Percentiles rank a stretch among this genome's conserved stretches.
phyloP scores from a whole-genome alignment of 2,888 invertebrate species.

The Horisme vitalbata region DNA sequence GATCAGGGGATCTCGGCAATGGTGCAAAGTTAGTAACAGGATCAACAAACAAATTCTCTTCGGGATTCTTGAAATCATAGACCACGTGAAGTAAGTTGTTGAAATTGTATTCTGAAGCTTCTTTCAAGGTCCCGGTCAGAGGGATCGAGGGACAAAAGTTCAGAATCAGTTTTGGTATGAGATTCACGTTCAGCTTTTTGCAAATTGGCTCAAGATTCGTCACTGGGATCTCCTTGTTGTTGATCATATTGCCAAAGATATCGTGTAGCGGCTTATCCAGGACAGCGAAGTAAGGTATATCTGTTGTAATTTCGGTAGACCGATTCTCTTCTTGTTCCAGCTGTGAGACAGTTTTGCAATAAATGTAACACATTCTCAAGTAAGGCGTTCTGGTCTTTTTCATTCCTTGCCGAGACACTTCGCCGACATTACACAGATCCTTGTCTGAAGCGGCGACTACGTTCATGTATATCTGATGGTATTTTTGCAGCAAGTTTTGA shows the following conservation, averaged over 20 bases:
- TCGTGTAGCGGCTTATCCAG: conserved; percentile 81
- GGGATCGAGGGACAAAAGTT: conserved; percentile 88
- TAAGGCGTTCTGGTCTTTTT: conserved; percentile 73
- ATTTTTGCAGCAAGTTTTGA: conserved; percentile 64
- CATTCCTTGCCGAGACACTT: conserved; percentile 60
- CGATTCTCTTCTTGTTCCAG: conserved; percentile 66
- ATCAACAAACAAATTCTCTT: conserved; percentile 76
- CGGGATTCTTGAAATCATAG: conserved; percentile 69
- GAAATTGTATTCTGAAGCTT: conserved; percentile 64
- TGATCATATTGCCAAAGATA: conserved; percentile 86
- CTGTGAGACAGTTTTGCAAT: conserved; percentile 81
- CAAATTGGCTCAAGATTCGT: conserved; percentile 87
- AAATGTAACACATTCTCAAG: conserved; percentile 81
- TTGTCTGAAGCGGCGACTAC: conserved; percentile 75
- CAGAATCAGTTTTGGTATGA: conserved; percentile 87
- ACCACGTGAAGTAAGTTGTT: conserved; percentile 67
- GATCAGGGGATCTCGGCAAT: conserved; percentile 69
- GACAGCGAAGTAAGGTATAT: conserved; percentile 75
- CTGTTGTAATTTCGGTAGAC: conserved; percentile 45
- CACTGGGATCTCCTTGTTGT: conserved; percentile 86
- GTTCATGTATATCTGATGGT: conserved; percentile 77
- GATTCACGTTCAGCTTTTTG: conserved; percentile 86
- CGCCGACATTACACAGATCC: conserved; percentile 68
- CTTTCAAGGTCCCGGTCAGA: conserved; percentile 62
- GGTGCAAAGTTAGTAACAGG: conserved; percentile 70